Evolutionary conservation across 2,888 invertebrate genomes (phyloP).

Genomic region (Leucozona laternaria): DNA sequence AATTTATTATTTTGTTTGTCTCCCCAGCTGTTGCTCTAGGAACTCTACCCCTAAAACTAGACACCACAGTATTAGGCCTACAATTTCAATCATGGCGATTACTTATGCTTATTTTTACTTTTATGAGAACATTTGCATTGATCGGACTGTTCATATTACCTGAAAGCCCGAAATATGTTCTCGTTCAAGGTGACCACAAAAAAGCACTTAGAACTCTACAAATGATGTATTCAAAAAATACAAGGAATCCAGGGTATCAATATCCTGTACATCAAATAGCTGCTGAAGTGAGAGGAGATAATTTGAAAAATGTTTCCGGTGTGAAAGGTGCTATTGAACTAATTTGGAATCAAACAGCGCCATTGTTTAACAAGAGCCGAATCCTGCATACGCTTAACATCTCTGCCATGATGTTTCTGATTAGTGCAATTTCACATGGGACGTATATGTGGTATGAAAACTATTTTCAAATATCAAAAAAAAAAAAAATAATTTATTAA

Average conservation of each 20-base stretch:
- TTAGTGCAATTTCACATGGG: slow-evolving; percentile 81
- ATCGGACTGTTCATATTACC: slow-evolving; percentile 86
- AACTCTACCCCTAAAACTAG: slow-evolving; percentile 86
- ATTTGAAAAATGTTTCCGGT: slow-evolving; percentile 78
- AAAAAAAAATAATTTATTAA: too few species aligned
- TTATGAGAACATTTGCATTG: slow-evolving; percentile 87
- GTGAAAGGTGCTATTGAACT: slow-evolving; percentile 79
- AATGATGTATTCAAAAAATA: slow-evolving; percentile 86
- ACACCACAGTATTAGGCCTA: slow-evolving; percentile 84
- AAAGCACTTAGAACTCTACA: slow-evolving; percentile 86
- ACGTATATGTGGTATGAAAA: slow-evolving; percentile 80
- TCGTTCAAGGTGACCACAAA: slow-evolving; percentile 86
- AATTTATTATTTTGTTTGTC: not conserved
- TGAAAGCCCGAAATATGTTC: slow-evolving; percentile 91
- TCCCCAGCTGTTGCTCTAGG: slow-evolving; percentile 87
- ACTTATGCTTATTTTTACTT: slow-evolving; percentile 87
- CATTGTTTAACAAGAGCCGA: slow-evolving; percentile 79
- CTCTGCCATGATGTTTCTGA: slow-evolving; percentile 78
- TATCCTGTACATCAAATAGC: slow-evolving; percentile 84
- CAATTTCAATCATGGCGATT: slow-evolving; percentile 90
- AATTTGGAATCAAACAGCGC: slow-evolving; percentile 81
- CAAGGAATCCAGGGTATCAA: slow-evolving; percentile 81
- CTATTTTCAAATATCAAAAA: not conserved
- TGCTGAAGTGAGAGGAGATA: slow-evolving; percentile 78
- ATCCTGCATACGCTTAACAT: slow-evolving; percentile 80